Conservation (phyloP, 2,113 vertebrate genomes). For the Otis tarda region DNA sequence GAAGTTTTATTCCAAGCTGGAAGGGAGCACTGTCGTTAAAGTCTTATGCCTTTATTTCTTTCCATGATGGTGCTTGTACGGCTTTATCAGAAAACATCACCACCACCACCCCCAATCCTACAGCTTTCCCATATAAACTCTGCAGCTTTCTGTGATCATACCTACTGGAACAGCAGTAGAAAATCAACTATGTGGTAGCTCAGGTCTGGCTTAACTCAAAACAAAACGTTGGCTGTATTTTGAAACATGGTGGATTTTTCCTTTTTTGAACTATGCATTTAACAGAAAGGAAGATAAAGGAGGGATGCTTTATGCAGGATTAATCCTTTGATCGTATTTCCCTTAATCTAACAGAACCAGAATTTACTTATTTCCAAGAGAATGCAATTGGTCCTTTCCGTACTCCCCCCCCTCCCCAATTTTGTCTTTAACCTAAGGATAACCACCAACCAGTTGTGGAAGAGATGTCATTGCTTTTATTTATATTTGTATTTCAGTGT, state of each 20-base stretch:
- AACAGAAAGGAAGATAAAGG: not conserved
- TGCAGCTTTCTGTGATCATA: not conserved
- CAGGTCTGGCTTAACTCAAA: not conserved
- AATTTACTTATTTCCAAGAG: not conserved
- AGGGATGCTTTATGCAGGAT: not conserved
- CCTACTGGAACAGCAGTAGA: not conserved
- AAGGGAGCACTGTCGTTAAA: not conserved
- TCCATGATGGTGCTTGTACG: not conserved
- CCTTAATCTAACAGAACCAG: not conserved
- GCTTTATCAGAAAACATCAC: not conserved
- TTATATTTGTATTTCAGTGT: not conserved
- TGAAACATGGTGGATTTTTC: not conserved
- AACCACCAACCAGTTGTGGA: not conserved
- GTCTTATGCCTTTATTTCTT: not conserved
- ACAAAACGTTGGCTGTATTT: not conserved
- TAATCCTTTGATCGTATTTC: not conserved
- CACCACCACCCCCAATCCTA: not conserved
- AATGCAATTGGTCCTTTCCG: not conserved
- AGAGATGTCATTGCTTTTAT: not conserved
- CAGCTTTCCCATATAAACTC: not conserved
- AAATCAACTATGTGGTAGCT: not conserved
- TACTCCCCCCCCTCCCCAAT: fast-evolving
- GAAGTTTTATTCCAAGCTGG: not conserved
- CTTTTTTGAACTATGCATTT: not conserved
- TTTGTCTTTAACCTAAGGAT: not conserved